Percentiles rank a stretch among this genome's conserved stretches.
phyloP scores from a whole-genome alignment of 2,888 invertebrate species.

The Erebia epiphron region DNA sequence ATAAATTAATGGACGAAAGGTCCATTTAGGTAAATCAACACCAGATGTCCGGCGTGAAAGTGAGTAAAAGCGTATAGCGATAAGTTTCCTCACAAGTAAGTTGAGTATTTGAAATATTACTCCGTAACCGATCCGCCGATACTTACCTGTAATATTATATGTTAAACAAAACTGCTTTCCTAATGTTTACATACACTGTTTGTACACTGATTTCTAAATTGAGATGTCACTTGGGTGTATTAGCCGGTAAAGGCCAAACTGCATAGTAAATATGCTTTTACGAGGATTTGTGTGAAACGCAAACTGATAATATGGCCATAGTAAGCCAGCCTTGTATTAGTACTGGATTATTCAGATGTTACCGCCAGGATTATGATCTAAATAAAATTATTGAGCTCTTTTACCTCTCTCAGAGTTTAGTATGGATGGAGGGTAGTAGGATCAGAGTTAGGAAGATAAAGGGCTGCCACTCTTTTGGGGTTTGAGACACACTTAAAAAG shows the following conservation, averaged over 20 bases:
- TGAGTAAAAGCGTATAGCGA: conserved; percentile 43
- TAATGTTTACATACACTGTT: conserved; percentile 27
- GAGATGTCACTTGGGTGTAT: conserved; percentile 19
- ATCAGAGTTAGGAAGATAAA: no score
- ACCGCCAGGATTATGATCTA: no score
- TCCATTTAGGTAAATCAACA: not conserved
- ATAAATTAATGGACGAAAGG: no score
- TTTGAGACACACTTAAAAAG: not conserved
- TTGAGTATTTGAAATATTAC: conserved; percentile 58
- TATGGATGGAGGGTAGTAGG: no score
- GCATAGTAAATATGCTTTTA: conserved; percentile 3
- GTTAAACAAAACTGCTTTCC: conserved; percentile 27
- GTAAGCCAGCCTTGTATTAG: not conserved
- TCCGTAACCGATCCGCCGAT: conserved; percentile 40
- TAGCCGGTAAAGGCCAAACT: conserved; percentile 11
- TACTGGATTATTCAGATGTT: no score
- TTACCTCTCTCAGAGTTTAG: no score
- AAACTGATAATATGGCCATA: not conserved
- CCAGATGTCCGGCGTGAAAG: conserved; percentile 35
- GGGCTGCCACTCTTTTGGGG: no score
- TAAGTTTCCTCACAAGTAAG: conserved; percentile 50
- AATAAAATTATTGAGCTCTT: no score
- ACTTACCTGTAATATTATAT: conserved; percentile 30
- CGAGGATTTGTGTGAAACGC: conserved; percentile 12
- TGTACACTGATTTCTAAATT: conserved; percentile 36